A percentile compares a stretch with the other conserved stretches of the same genome.
Conservation (phyloP, 2,797 vertebrate species). For the Sebastes minor region DNA sequence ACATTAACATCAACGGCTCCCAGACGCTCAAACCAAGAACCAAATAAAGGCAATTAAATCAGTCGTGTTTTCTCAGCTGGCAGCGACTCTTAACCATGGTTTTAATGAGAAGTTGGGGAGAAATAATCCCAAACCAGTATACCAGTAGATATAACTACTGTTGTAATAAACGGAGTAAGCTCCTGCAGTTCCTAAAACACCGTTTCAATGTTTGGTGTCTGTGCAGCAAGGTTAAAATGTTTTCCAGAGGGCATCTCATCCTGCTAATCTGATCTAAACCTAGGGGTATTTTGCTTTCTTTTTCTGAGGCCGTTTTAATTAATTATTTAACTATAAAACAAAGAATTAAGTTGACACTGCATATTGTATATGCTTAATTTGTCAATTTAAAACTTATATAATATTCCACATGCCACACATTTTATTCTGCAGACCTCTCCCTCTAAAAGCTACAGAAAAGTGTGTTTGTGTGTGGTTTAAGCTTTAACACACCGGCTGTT, state of each 20-base stretch:
- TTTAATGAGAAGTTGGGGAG: constrained; percentile 10
- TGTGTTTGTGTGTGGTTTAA: neutral
- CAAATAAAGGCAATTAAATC: constrained; percentile 31
- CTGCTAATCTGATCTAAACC: neutral
- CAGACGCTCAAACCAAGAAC: constrained; percentile 11
- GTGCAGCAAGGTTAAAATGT: neutral
- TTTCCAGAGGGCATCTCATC: neutral
- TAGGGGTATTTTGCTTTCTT: neutral
- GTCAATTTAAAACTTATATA: too few relatives aligned
- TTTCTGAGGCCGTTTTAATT: too few relatives aligned
- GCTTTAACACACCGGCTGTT: neutral
- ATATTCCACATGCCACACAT: too few relatives aligned
- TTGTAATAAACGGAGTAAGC: neutral
- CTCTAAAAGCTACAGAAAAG: too few relatives aligned
- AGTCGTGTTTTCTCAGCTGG: constrained; percentile 10
- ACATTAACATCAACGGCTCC: neutral
- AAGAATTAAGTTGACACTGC: fast-evolving
- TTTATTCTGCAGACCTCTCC: too few relatives aligned
- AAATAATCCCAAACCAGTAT: constrained; percentile 5
- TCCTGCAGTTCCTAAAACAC: neutral
- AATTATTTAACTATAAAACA: neutral
- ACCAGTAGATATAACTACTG: neutral
- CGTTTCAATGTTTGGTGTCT: neutral
- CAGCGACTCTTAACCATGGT: neutral
- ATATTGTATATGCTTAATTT: too few relatives aligned